Evolutionary conservation across 2,888 invertebrate genomes (phyloP), one percentile per base, ranked within the genome.

Genomic region (Petrophora chlorosata): DNA sequence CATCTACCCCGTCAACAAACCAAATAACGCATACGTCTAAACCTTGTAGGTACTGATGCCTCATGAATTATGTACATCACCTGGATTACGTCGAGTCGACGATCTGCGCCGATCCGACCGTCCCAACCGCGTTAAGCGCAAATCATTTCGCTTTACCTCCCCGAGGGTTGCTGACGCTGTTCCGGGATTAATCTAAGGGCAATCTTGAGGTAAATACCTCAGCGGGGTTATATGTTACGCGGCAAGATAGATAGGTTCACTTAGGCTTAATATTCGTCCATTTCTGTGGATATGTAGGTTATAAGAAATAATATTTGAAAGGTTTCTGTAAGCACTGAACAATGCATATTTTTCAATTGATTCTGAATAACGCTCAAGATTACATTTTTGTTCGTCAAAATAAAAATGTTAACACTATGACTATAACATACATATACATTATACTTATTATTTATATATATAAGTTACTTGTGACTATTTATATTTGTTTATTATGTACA

Each of bases 121-220:
- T 25, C 55, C 58, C 54, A 35, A 52, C 42, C 42, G 39, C 51
- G 53, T 59, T 56, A 53, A 59, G 59, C 63, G 59, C 67, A 59
- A 63, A 64, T 63, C 65, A 63, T 64, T 65, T 59, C 54, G 36
- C 55, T 41, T 43, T 49, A 32, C 40, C 52, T 48, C 46, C 49
- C 29, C 13, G 49, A 43, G 56, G 56, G 53, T 29, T 55, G 14
- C 30, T 32, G 30, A 40, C 51, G 53, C 54, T 55, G 28, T 39
- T 54, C 44, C 42, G 40, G 36, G 53, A 61, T 59, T 64, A 64
- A 51, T 52, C 54, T 39, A 32, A 36, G 25, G 41, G 41, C 36
- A 48, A 48, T 42, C 42, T 48, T 38, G 36, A 46, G 52, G 45
- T 49, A 52, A 53, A 57, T 51, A 57, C 39, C 25, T 40, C 28